Base-by-base conservation (phyloP, 1,140 invertebrate genomes). In the Holcopasites calliopsidis region DNA sequence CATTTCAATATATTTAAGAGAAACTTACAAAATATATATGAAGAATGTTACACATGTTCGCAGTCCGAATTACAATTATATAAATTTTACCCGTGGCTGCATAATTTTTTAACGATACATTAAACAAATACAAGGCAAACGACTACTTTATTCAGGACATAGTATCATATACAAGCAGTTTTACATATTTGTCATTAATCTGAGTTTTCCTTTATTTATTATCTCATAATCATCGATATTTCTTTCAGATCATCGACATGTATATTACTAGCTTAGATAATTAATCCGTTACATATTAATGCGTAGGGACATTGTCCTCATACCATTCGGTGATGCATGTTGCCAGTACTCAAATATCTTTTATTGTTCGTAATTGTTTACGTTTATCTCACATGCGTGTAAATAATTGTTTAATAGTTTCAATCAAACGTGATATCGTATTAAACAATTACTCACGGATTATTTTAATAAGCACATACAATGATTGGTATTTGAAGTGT, bases 81-180 rank as follows among this genome's bases (percentile, higher is more conserved):
- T n/a, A n/a, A n/a, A n/a, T n/a, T n/a, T n/a, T n/a, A n/a, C n/a
- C n/a, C n/a, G n/a, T n/a, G 44, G 16, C n/a, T 47, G n/a, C 61
- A 55, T 79, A 77, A 71, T 71, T 66, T 84, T 84, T 28, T 85
- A 83, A 87, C 76, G 76, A 84, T 86, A 84, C 73, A 86, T 86
- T 86, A 83, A 74, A 86, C 75, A 61, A 80, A 73, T 87, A 88
- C 76, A 83, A 88, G 84, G 82, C 84, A 88, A 88, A 88, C 76
- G 77, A 68, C 86, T 90, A 89, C 84, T 90, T 88, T 89, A 88
- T 88, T 90, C 70, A 85, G 82, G 84, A 85, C 90, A 89, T 86
- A 80, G 62, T 87, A 85, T 85, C 87, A 89, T 90, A 89, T 88
- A 88, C 87, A 89, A 90, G 88, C 87, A 84, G 82, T 84, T 87